phyloP scores from a whole-genome alignment of 2,113 vertebrate genomes.

The Sarotherodon lohbergeri region DNA sequence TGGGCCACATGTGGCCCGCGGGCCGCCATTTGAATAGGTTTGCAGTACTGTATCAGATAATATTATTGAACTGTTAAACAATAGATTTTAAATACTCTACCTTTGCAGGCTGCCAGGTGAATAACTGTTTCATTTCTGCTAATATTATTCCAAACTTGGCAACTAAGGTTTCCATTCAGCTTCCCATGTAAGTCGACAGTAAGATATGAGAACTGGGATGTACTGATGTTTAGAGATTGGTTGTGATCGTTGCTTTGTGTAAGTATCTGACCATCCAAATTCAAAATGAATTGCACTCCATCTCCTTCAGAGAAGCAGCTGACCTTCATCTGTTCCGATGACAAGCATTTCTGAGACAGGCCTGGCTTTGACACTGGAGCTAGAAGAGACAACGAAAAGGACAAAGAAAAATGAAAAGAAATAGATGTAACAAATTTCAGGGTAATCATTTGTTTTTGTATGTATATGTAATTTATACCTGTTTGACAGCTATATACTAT shows the following conservation, averaged over 20 bases:
- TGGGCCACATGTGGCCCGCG: too few relatives aligned
- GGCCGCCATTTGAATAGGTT: too few relatives aligned
- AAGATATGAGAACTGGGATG: neutral
- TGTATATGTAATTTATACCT: too few relatives aligned
- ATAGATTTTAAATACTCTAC: neutral
- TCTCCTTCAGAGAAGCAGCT: conserved; percentile 17
- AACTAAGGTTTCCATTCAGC: neutral
- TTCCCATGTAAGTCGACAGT: neutral
- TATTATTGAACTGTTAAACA: neutral
- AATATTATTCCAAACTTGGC: conserved; percentile 7
- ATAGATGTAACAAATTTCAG: too few relatives aligned
- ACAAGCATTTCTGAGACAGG: conserved; percentile 29
- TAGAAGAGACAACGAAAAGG: neutral
- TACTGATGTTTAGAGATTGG: neutral
- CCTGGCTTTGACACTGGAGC: conserved; percentile 9
- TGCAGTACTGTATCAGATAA: neutral
- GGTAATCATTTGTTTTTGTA: neutral
- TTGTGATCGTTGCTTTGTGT: neutral
- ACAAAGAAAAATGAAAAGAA: too few relatives aligned
- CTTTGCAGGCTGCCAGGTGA: conserved; percentile 5
- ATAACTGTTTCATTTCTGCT: neutral
- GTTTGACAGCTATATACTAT: too few relatives aligned
- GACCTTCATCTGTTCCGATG: neutral
- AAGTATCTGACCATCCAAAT: neutral
- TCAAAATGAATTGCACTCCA: neutral